phyloP scores from a whole-genome alignment of 1,140 invertebrate species.

The Euwallacea fornicatus region DNA sequence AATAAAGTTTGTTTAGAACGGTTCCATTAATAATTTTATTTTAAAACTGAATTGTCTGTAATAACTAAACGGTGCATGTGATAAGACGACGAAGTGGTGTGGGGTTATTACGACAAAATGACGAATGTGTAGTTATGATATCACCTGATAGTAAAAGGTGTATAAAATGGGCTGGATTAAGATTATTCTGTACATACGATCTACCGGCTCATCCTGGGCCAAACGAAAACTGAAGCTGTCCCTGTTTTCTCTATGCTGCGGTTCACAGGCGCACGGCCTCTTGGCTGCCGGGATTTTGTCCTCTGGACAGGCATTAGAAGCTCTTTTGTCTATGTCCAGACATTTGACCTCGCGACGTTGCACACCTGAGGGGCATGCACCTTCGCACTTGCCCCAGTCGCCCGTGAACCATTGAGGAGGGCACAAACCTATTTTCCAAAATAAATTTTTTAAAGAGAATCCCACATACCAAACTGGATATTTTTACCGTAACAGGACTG shows the following conservation, averaged over 20 bases:
- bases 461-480: background rate
- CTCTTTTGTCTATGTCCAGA: slow-evolving; percentile 55
- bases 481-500: slow-evolving; percentile 55
- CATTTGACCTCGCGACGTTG: slow-evolving; percentile 65
- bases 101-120: too few relatives aligned
- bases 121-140: too few relatives aligned
- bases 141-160: too few relatives aligned
- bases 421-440: slow-evolving; percentile 51
- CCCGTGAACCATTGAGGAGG: slow-evolving; percentile 62
- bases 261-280: slow-evolving; percentile 47
- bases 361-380: slow-evolving; percentile 60
- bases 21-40: too few relatives aligned
- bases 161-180: too few relatives aligned
- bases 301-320: slow-evolving; percentile 44
- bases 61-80: too few relatives aligned
- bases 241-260: slow-evolving; percentile 21
- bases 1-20: background rate
- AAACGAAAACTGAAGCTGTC: slow-evolving; percentile 43
- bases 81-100: too few relatives aligned
- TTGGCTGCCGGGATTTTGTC: slow-evolving; percentile 46
- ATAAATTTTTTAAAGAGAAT: slow-evolving; percentile 5
- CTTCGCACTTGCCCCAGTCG: slow-evolving; percentile 64
- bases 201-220: slow-evolving; percentile 50
- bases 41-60: too few relatives aligned
- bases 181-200: slow-evolving; percentile 43